Evolutionary conservation across 2,113 vertebrate genomes (phyloP).

Genomic region (Cichladusa arquata): DNA sequence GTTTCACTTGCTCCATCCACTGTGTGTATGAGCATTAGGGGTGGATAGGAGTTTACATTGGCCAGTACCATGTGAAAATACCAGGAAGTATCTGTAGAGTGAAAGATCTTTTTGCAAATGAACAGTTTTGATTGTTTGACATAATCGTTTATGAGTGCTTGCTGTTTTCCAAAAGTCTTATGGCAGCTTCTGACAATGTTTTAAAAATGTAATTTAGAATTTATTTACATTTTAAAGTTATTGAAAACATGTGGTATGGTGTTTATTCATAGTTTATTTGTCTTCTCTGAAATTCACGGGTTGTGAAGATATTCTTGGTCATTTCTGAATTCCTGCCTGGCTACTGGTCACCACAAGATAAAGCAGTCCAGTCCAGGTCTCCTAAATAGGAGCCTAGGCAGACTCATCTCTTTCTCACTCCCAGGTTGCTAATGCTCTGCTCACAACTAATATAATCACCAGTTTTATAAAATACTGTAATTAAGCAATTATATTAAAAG

Average conservation of each 20-base stretch:
- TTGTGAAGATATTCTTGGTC: neutral
- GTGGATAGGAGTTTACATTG: rapidly evolving
- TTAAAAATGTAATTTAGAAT: neutral
- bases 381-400: neutral
- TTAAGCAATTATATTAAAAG: neutral
- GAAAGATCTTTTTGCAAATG: neutral
- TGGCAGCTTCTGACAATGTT: neutral
- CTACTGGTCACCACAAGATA: neutral
- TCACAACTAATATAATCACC: neutral
- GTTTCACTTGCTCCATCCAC: neutral
- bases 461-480: neutral
- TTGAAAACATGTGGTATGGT: neutral
- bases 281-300: neutral
- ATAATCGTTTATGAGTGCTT: neutral
- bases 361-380: neutral
- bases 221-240: neutral
- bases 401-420: neutral
- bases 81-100: neutral
- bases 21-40: neutral
- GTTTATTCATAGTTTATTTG: neutral
- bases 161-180: neutral
- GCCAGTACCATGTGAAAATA: neutral
- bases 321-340: neutral
- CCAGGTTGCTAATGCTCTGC: neutral
- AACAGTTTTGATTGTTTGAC: neutral